Percentiles rank a stretch among this genome's conserved stretches.
Conservation (phyloP, 2,797 vertebrate species). For the Ficedula albicollis region DNA sequence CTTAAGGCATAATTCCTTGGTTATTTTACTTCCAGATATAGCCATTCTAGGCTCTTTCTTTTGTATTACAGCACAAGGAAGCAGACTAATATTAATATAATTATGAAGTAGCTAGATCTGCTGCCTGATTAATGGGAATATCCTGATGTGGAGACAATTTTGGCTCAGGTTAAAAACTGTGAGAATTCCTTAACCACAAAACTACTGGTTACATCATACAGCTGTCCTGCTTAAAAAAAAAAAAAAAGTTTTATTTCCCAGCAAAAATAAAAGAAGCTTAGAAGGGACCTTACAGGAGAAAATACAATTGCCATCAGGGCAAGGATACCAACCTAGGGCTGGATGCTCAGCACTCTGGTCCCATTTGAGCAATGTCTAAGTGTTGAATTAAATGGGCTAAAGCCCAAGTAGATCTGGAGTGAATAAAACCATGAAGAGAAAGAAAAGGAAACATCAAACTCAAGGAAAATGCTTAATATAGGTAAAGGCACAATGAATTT, state of each 20-base stretch:
- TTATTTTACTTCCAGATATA: not conserved
- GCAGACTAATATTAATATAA: not conserved
- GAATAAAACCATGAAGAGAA: not conserved
- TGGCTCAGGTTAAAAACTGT: not conserved
- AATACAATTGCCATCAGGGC: not conserved
- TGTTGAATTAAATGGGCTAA: not conserved
- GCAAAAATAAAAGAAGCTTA: not conserved
- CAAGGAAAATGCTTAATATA: slow-evolving; percentile 9
- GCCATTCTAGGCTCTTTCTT: not conserved
- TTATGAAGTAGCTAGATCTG: not conserved
- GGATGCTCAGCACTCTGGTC: not conserved
- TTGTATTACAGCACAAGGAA: not conserved
- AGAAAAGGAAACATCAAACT: slow-evolving; percentile 12
- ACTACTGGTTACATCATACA: not conserved
- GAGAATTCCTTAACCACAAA: not conserved
- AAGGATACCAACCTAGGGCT: not conserved
- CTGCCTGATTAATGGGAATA: not conserved
- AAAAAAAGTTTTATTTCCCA: not conserved
- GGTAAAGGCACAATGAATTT: not conserved
- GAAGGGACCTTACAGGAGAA: not conserved
- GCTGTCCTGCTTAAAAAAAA: not conserved
- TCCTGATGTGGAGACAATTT: not conserved
- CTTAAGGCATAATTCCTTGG: not conserved
- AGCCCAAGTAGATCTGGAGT: not conserved
- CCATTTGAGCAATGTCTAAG: not conserved